phyloP scores from a whole-genome alignment of 2,113 vertebrate species.

The Epinephelus cyanopodus region DNA sequence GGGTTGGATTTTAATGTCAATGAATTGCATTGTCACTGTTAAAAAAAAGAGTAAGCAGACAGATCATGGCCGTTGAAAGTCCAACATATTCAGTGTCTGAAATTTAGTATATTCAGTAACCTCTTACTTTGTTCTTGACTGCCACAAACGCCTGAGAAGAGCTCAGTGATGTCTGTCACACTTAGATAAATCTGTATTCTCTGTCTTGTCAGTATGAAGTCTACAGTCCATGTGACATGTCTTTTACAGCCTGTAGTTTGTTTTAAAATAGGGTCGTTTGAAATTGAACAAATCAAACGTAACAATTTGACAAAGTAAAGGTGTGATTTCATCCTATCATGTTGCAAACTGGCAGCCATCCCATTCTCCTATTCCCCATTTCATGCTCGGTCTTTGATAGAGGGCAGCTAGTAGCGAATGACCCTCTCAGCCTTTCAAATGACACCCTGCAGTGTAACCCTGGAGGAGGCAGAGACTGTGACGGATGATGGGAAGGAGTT shows the following conservation, averaged over 20 bases:
- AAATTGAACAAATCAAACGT: background rate
- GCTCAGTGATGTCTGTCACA: background rate
- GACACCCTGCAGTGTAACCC: slow-evolving; percentile 35
- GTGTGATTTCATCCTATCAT: background rate
- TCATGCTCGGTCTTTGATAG: slow-evolving; percentile 41
- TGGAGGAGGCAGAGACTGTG: slow-evolving; percentile 42
- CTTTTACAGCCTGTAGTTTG: background rate
- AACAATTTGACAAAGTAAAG: background rate
- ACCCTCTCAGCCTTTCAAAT: slow-evolving; percentile 45
- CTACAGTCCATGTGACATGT: background rate
- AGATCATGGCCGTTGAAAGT: background rate
- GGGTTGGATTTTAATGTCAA: background rate
- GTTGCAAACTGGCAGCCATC: background rate
- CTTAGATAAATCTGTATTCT: background rate
- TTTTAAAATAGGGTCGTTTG: background rate
- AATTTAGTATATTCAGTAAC: background rate
- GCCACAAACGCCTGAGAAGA: background rate
- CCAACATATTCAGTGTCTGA: background rate
- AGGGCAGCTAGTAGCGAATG: slow-evolving; percentile 51
- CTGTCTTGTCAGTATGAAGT: background rate
- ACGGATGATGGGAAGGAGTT: slow-evolving; percentile 53
- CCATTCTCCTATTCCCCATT: slow-evolving; percentile 1
- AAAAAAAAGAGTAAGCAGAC: background rate
- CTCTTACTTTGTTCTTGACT: background rate
- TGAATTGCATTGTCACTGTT: background rate